Base-by-base conservation (phyloP, 2,888 invertebrate genomes). In the Caenorhabditis drosophilae region DNA sequence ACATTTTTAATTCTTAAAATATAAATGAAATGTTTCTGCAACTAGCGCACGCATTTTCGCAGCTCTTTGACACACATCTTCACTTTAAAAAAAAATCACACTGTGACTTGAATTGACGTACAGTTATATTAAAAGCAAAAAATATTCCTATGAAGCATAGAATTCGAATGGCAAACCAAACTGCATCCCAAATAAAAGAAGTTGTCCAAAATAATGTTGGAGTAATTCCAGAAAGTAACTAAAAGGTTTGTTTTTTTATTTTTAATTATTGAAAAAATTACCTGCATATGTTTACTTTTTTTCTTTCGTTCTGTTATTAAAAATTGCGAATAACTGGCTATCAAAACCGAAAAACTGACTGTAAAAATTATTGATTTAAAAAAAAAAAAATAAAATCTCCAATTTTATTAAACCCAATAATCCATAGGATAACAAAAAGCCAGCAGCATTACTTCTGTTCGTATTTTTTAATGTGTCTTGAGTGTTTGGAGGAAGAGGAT, bases 211-310 rank as follows among this genome's bases (percentile, higher is more conserved):
- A 80, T 66, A 79, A 61, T 73, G 72, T 76, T 18, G 75, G 73
- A n/a, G 68, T 60, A 15, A 79, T 57, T 34, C 79, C 79, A 20
- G 62, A 68, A 50, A 79, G 61, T 34, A 77, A 58, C 55, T n/a
- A n/a, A n/a, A n/a, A n/a, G n/a, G n/a, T n/a, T n/a, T n/a, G n/a
- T n/a, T n/a, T n/a, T n/a, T n/a, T n/a, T n/a, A n/a, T n/a, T n/a
- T n/a, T n/a, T n/a, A n/a, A n/a, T n/a, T n/a, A n/a, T n/a, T n/a
- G n/a, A n/a, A n/a, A n/a, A n/a, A n/a, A n/a, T n/a, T n/a, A n/a
- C n/a, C n/a, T 77, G 78, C 77, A 79, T 77, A 57, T 79, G 79
- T 48, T 79, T 79, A 22, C 67, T 71, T 35, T 76, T 77, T 69
- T 79, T 79, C 64, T 77, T 79, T 11, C 78, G 51, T 46, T 79